Base-by-base conservation (phyloP, 2,888 invertebrate species). In the Euclidia mi region DNA sequence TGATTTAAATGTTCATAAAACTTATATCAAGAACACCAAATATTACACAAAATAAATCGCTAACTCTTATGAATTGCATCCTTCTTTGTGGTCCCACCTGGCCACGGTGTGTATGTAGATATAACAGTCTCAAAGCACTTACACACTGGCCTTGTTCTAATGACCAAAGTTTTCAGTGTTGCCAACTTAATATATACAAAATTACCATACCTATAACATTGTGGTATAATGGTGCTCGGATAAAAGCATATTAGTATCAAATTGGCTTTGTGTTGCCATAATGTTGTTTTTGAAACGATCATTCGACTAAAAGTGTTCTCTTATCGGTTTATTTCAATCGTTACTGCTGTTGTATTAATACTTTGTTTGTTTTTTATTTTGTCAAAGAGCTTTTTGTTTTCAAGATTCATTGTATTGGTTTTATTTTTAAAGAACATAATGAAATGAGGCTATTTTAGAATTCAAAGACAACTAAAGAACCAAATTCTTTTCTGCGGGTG, bases 131-230 rank as follows among this genome's bases (percentile, higher is more conserved):
- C 81, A 67, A 78, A 81, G 83, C 87, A 88, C 87, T 88, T 83
- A 84, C 83, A 62, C 65, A 81, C 82, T 84, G 82, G 85, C 85
- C 87, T 85, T 80, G 81, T 81, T 85, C 87, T 93, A 93, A 93
- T 91, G 93, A 91, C 87, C 85, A 85, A 93, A 93, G 89, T 93
- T 93, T 85, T 79, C 85, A 82, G 69, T 77, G 79, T 73, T 74
- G 61, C 85, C 79, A 89, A 90, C 89, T 90, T 90, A 85, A 87
- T 90, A 89, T 83, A 87, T 85, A 88, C 85, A 85, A 86, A 88
- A 90, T 90, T 89, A 88, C 89, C 85, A 79, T 77, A 71, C 78
- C 81, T 71, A 72, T 64, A 68, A 70, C 65, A 73, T 52, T 62
- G 71, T 60, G 47, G 65, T 61, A 65, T 78, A 74, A 76, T 68